Evolutionary conservation across 1,140 invertebrate species (phyloP).

Genomic region (Caerostris extrusa): DNA sequence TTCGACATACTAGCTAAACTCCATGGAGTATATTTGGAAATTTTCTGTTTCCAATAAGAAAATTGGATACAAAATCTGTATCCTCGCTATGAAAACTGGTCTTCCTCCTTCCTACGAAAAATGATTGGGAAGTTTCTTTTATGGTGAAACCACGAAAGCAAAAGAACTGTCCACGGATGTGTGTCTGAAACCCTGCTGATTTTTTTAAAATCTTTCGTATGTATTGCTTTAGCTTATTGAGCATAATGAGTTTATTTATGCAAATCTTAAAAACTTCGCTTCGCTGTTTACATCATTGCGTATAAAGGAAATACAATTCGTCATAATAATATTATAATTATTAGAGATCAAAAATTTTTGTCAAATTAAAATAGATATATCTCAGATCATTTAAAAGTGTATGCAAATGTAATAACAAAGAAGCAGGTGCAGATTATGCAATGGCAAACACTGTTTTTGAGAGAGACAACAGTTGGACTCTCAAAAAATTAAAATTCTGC

Average conservation of each 20-base stretch:
- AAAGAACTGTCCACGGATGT: background rate
- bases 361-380: too few species aligned
- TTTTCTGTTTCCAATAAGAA: slow-evolving; percentile 44
- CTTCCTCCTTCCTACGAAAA: background rate
- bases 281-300: background rate
- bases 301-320: too few species aligned
- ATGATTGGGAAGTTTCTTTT: background rate
- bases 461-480: too few species aligned
- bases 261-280: background rate
- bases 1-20: background rate
- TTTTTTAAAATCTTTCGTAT: background rate
- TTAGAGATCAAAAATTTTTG: too few species aligned
- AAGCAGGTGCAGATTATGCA: too few species aligned
- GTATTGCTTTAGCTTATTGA: background rate
- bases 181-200: slow-evolving; percentile 29
- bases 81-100: background rate
- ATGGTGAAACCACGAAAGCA: background rate
- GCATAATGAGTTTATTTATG: background rate
- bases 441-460: too few species aligned
- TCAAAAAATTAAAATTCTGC: too few species aligned
- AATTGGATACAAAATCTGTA: slow-evolving; percentile 38
- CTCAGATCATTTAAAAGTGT: too few species aligned
- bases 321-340: too few species aligned
- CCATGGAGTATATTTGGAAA: slow-evolving; percentile 24
- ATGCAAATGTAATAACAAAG: too few species aligned